phyloP scores from a whole-genome alignment of 2,113 vertebrate genomes.

The Martes martes region DNA sequence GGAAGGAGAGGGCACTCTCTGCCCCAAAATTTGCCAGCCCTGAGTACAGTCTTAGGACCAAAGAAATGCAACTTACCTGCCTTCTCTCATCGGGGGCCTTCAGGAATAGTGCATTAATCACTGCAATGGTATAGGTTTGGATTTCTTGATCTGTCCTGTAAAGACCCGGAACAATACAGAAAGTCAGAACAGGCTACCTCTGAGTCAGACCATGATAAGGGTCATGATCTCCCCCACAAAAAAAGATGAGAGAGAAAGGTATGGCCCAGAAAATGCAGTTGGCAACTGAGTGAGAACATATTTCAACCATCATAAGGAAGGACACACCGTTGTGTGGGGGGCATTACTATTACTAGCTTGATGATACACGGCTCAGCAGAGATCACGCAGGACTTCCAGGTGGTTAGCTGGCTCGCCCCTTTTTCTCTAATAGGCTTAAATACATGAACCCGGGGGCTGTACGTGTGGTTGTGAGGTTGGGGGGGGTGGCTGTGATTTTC shows the following conservation, averaged over 20 bases:
- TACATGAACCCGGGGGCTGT: not conserved
- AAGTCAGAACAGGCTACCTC: not conserved
- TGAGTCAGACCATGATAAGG: not conserved
- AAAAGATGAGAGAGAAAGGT: not conserved
- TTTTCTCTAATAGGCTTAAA: not conserved
- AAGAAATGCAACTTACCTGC: constrained; percentile 86
- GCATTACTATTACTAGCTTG: not conserved
- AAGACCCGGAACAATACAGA: constrained; percentile 1
- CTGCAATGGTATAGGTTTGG: constrained; percentile 97
- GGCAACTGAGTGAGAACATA: not conserved
- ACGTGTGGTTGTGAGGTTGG: not conserved
- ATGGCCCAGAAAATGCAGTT: not conserved
- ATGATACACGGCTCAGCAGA: too few species aligned
- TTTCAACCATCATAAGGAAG: not conserved
- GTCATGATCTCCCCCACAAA: accelerated
- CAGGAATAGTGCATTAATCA: constrained; percentile 98
- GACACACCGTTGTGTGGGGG: accelerated
- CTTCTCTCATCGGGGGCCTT: constrained; percentile 97
- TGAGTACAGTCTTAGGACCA: not conserved
- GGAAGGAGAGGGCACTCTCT: not conserved
- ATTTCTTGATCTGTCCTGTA: constrained; percentile 97
- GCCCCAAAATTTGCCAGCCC: not conserved
- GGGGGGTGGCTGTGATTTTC: not conserved
- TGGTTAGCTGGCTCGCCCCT: not conserved
- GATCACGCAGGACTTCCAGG: not conserved